These are phyloP conservation scores for Chaetodon auriga DNA, from an alignment of 2,113 vertebrate species.

Conservation along the genomic window DNA sequence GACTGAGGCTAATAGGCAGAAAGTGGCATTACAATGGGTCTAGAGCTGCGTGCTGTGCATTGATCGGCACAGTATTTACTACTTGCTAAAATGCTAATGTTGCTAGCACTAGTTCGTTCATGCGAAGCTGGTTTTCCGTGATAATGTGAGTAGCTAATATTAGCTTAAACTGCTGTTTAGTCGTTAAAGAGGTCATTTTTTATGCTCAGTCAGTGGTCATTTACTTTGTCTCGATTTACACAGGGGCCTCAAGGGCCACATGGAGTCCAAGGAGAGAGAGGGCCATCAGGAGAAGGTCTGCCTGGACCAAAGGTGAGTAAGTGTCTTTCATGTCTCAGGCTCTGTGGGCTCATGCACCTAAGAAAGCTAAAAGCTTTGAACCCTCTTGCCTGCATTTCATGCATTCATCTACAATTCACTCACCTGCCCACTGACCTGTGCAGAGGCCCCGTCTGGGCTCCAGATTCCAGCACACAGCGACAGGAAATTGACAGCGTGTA, in stretches of 20 bases:
- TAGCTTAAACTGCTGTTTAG: no score
- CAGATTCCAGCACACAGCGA: slow-evolving; percentile 32
- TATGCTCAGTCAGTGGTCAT: background rate
- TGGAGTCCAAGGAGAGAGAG: slow-evolving; percentile 90
- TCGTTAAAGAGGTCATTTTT: background rate
- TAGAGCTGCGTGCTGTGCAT: no score
- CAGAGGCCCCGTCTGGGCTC: slow-evolving; percentile 28
- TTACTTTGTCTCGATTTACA: slow-evolving; percentile 12
- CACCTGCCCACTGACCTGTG: background rate
- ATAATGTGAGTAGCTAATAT: no score
- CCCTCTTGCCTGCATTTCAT: slow-evolving; percentile 35
- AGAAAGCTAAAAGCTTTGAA: slow-evolving; percentile 35
- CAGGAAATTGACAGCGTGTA: slow-evolving; percentile 45
- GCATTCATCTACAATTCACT: slow-evolving; percentile 29
- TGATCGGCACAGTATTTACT: no score
- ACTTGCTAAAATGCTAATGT: no score
- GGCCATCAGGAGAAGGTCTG: slow-evolving; percentile 88
- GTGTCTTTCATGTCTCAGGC: slow-evolving; percentile 7
- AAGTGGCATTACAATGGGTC: no score
- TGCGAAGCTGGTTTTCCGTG: no score
- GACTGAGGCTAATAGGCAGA: no score
- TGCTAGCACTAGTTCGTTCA: no score
- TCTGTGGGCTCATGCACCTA: background rate
- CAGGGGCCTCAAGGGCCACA: slow-evolving; percentile 92
- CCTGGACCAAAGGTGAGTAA: slow-evolving; percentile 90